These are phyloP conservation scores for Pseudopipra pipra DNA, from an alignment of 2,113 vertebrate species.

Conservation along the genomic window DNA sequence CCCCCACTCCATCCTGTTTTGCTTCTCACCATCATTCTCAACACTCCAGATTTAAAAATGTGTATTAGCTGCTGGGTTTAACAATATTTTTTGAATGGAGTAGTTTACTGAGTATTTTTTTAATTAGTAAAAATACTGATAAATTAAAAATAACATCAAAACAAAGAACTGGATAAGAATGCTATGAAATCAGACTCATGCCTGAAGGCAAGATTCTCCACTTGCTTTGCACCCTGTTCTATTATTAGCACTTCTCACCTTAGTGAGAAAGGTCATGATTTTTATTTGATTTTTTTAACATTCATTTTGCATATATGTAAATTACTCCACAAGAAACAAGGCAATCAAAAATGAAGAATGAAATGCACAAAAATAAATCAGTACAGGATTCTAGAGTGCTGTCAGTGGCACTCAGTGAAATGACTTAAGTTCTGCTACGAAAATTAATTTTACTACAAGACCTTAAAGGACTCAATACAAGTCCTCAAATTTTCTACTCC, in stretches of 20 bases:
- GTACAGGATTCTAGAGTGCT: background rate
- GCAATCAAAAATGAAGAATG: background rate
- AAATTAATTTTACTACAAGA: background rate
- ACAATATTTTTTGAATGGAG: background rate
- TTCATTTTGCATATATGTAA: conserved; percentile 22
- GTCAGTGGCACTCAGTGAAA: background rate
- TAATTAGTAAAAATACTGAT: background rate
- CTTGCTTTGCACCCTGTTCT: background rate
- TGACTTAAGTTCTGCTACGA: background rate
- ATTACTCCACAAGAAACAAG: background rate
- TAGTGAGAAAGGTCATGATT: background rate
- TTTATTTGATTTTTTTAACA: background rate
- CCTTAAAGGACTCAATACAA: background rate
- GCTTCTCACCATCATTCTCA: background rate
- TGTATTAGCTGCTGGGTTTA: background rate
- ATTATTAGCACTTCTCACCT: background rate
- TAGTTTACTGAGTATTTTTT: background rate
- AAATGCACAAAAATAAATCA: background rate
- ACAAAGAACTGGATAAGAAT: background rate
- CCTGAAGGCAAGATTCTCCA: background rate
- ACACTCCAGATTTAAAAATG: background rate
- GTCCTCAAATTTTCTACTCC: background rate
- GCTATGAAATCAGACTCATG: background rate
- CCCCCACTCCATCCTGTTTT: background rate
- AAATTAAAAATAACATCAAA: background rate